Percentiles rank a stretch among this genome's conserved stretches.
Conservation (phyloP, 2,113 vertebrate genomes). For the Tylochromis polylepis region DNA sequence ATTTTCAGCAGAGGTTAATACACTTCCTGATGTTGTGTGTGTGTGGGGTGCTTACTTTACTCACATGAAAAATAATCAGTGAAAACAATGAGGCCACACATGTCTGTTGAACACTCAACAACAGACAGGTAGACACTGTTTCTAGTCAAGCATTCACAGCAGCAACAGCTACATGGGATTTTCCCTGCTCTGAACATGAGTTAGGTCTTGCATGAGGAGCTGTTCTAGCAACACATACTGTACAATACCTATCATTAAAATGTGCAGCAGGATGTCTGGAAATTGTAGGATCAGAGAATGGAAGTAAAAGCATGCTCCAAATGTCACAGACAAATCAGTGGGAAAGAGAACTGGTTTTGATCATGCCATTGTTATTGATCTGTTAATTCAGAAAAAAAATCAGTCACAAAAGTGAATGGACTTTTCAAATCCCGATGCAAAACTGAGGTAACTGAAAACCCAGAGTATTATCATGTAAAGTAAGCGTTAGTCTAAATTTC, state of each 20-base stretch:
- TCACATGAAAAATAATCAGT: not conserved
- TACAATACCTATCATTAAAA: slow-evolving; percentile 66
- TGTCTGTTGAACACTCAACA: not conserved
- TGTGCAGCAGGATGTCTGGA: slow-evolving; percentile 53
- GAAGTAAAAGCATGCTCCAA: slow-evolving; percentile 5
- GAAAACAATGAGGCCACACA: not conserved
- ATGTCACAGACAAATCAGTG: not conserved
- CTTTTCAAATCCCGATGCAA: not conserved
- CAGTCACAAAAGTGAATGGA: not conserved
- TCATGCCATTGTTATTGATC: not conserved
- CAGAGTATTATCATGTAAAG: not conserved
- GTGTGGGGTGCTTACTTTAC: not conserved
- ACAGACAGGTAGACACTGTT: not conserved
- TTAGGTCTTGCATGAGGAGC: slow-evolving; percentile 45
- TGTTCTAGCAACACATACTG: slow-evolving; percentile 15
- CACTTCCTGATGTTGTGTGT: not conserved
- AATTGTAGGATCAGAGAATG: slow-evolving; percentile 44
- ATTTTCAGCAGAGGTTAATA: not conserved
- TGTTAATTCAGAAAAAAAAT: not conserved
- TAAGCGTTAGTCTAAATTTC: not conserved
- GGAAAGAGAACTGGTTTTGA: not conserved
- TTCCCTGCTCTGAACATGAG: slow-evolving; percentile 57
- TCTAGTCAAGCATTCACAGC: slow-evolving; percentile 11
- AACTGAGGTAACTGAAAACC: not conserved
- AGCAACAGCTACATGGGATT: slow-evolving; percentile 40